Conservation (phyloP, 2,888 invertebrate genomes). For the Orthosia gothica region DNA sequence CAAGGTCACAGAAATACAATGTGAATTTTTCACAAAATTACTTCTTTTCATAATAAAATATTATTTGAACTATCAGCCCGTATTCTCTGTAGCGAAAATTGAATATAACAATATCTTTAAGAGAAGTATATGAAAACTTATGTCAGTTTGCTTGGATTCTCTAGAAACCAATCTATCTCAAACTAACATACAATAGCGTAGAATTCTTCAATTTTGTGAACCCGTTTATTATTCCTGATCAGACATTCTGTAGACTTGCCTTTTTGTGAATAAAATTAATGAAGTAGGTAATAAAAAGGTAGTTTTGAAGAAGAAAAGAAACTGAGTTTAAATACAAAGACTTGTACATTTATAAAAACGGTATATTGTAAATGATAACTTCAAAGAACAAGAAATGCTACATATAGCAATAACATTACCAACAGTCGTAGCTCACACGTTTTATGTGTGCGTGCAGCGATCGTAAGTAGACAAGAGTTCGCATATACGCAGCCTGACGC, state of each 20-base stretch:
- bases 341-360: too few species aligned
- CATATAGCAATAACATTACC: constrained; percentile 46
- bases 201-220: constrained; percentile 35
- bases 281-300: background rate
- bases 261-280: background rate
- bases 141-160: constrained; percentile 40
- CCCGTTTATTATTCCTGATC: constrained; percentile 23
- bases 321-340: too few species aligned
- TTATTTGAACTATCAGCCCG: background rate
- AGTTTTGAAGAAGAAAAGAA: too few species aligned
- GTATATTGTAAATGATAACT: background rate
- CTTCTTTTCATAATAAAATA: background rate
- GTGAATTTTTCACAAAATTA: too few species aligned
- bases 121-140: constrained; percentile 41
- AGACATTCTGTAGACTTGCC: background rate
- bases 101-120: constrained; percentile 43
- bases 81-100: constrained; percentile 17
- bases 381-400: constrained; percentile 26
- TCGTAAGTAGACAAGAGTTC: constrained; percentile 25
- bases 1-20: too few species aligned
- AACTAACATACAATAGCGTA: constrained; percentile 43
- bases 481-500: constrained; percentile 2
- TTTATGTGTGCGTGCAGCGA: constrained; percentile 62
- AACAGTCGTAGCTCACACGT: constrained; percentile 44
- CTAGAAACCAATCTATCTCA: constrained; percentile 50